Percentiles rank a stretch among this genome's conserved stretches.
Conservation (phyloP, 2,113 vertebrate genomes). For the Petromus typicus region DNA sequence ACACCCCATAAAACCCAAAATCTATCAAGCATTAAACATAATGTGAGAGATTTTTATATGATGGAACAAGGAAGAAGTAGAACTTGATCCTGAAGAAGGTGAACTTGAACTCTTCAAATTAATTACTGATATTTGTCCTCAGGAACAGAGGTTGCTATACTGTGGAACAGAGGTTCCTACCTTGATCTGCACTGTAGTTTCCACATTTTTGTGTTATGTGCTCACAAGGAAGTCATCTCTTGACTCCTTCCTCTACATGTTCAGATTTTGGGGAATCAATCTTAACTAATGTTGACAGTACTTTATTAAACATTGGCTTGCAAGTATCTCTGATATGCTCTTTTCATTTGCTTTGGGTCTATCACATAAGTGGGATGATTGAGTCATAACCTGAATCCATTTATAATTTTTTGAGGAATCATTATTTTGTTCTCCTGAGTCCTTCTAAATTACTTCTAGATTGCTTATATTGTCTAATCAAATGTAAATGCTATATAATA, state of each 20-base stretch:
- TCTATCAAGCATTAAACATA: neutral
- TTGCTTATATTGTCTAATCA: neutral
- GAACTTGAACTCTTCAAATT: slow-evolving; percentile 60
- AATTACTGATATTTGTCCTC: neutral
- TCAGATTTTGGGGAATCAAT: neutral
- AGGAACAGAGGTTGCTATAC: neutral
- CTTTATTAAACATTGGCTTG: no score
- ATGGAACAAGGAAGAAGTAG: neutral
- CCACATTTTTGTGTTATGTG: neutral
- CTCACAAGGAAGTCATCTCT: neutral
- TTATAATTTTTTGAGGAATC: neutral
- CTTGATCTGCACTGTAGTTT: no score
- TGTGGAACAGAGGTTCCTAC: no score
- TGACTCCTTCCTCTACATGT: neutral
- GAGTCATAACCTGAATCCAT: neutral
- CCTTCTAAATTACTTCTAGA: neutral
- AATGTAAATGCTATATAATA: neutral
- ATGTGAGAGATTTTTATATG: neutral
- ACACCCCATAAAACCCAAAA: neutral
- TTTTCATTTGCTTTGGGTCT: neutral
- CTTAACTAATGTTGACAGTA: no score
- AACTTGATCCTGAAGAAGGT: slow-evolving; percentile 47
- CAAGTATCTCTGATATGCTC: neutral
- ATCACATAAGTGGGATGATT: neutral
- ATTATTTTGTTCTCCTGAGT: neutral